Evolutionary conservation across 2,113 vertebrate genomes (phyloP).

Genomic region (Brienomyrus longianalis): DNA sequence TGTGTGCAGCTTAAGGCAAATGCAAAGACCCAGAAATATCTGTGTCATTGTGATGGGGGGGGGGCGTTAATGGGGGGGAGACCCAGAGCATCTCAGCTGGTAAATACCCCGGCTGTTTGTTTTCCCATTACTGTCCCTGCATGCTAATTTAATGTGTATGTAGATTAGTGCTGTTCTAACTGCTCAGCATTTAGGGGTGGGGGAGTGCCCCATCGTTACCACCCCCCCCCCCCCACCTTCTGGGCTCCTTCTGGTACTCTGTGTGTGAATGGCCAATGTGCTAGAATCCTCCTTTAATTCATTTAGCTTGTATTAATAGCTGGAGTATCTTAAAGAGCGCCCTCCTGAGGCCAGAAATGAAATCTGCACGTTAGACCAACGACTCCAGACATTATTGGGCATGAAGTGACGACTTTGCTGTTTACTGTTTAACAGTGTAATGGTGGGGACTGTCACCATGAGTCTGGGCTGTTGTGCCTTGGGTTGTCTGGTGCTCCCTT

Average conservation of each 20-base stretch:
- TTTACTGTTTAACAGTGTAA: not conserved
- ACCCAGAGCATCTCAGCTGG: not conserved
- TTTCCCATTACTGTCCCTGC: not conserved
- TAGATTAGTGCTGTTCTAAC: not conserved
- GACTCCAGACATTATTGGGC: not conserved
- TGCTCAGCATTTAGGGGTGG: not conserved
- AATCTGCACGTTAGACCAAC: not conserved
- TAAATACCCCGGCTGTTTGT: not conserved
- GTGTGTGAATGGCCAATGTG: not conserved
- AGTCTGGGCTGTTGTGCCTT: not conserved
- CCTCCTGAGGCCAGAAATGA: not conserved
- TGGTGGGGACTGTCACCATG: not conserved
- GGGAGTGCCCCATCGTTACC: not conserved
- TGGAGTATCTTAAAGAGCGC: not conserved
- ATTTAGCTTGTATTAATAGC: not conserved
- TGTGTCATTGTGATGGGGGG: not conserved
- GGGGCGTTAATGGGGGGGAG: not conserved
- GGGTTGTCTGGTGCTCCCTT: not conserved
- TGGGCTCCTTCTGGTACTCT: not conserved
- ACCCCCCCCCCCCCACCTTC: not conserved
- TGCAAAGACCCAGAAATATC: not conserved
- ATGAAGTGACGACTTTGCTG: not conserved
- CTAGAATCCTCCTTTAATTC: not conserved
- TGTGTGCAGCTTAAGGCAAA: not conserved
- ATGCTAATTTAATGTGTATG: constrained; percentile 5